Evolutionary conservation across 2,113 vertebrate species (phyloP), one percentile per base, ranked within the genome.

Genomic region (Cololabis saira): DNA sequence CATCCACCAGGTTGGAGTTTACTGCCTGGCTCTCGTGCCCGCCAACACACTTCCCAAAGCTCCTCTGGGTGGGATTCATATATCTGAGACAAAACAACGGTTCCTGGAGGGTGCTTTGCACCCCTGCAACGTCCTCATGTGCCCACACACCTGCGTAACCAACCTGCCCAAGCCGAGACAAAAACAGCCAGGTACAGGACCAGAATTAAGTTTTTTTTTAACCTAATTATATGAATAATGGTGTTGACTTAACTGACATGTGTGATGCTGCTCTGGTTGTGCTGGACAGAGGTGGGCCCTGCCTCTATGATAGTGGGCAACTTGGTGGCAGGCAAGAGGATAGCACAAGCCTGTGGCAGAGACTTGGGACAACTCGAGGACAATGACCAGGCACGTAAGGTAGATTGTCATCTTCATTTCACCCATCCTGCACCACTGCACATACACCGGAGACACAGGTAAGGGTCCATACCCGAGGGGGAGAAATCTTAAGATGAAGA

Each of bases 261-360:
- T 37, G 2, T 33, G 49, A 53, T 65, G 66, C 49, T 73, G 59
- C n/a, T 79, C 50, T 58, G 63, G 0, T 62, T 84, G 48, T 76
- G 57, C 44, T 59, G 72, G 49, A 47, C 88, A 98, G 97, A 98
- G 83, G 96, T 98, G 17, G 97, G 96, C 30, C 97, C 97, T 47
- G 97, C 97, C 12, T 99, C 97, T 0, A 98, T 99, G 97, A 94
- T 99, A 24, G 95, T 99, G 21, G 97, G 97, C 18, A 98, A 98
- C 88, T 92, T 99, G 19, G 95, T 99, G 70, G 95, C 97, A 12
- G 97, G 97, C 27, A 98, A 98, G 89, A 93, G 97, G 73, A 97
- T 98, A 5, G 97, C 97, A 7, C 97, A 98, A 87, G 96, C 97
- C 71, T 96, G 95, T 0, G 97, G 97, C 37, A 93, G 97, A 86